Conservation (phyloP, 2,113 vertebrate genomes). For the Prietella phreatophila region DNA sequence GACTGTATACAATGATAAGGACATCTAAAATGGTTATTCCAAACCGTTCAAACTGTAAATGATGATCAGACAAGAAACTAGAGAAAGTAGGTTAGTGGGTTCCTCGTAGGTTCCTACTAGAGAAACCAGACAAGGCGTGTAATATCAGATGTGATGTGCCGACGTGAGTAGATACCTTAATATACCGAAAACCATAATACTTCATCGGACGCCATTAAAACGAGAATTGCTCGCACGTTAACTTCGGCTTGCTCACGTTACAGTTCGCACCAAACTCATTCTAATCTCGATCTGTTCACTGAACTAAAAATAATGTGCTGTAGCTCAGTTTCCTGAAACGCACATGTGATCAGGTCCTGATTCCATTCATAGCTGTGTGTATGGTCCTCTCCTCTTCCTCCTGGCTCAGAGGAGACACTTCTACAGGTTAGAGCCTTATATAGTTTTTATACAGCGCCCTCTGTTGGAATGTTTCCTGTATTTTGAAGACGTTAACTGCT, state of each 20-base stretch:
- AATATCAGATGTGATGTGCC: no score
- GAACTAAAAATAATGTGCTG: background rate
- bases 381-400: background rate
- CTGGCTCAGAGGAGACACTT: no score
- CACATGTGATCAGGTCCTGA: background rate
- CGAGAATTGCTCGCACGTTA: background rate
- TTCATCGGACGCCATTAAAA: background rate
- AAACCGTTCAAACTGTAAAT: background rate
- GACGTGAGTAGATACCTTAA: background rate
- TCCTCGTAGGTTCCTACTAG: no score
- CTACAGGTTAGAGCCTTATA: background rate
- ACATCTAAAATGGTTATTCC: background rate
- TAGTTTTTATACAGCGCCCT: conserved; percentile 1
- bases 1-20: background rate
- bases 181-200: background rate
- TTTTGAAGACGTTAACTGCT: background rate
- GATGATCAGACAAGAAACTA: background rate
- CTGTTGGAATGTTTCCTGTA: background rate
- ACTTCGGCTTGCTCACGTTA: background rate
- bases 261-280: background rate
- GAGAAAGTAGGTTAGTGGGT: no score
- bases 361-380: background rate
- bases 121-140: background rate
- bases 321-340: background rate
- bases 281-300: background rate